Conservation (phyloP, 2,113 vertebrate species). For the Atrichornis clamosus region DNA sequence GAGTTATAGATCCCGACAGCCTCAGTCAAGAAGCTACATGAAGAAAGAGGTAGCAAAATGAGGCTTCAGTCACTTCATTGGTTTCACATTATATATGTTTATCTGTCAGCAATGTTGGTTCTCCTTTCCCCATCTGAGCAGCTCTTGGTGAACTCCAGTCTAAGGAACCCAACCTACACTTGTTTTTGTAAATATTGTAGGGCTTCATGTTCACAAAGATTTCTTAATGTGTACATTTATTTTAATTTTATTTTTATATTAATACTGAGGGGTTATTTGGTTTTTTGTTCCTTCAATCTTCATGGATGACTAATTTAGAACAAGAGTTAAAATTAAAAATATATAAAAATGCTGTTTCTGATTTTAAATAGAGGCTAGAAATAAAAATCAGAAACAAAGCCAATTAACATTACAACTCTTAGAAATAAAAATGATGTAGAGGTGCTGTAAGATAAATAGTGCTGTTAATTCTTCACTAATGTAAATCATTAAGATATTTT, state of each 20-base stretch:
- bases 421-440: neutral
- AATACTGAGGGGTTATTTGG: neutral
- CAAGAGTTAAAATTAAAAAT: neutral
- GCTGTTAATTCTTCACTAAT: neutral
- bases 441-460: neutral
- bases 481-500: neutral
- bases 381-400: neutral
- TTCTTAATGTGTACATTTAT: neutral
- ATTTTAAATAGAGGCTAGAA: neutral
- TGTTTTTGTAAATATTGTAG: fast-evolving
- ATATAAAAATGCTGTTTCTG: neutral
- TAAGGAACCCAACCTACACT: neutral
- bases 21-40: neutral
- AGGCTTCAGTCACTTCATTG: neutral
- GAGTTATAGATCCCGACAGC: neutral
- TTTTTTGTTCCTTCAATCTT: neutral
- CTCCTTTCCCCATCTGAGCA: neutral
- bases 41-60: neutral
- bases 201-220: neutral
- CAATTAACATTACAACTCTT: neutral
- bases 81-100: neutral
- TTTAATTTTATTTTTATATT: neutral
- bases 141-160: neutral
- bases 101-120: neutral
- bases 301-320: neutral